phyloP scores from a whole-genome alignment of 2,888 invertebrate genomes.

The Seira musarum region DNA sequence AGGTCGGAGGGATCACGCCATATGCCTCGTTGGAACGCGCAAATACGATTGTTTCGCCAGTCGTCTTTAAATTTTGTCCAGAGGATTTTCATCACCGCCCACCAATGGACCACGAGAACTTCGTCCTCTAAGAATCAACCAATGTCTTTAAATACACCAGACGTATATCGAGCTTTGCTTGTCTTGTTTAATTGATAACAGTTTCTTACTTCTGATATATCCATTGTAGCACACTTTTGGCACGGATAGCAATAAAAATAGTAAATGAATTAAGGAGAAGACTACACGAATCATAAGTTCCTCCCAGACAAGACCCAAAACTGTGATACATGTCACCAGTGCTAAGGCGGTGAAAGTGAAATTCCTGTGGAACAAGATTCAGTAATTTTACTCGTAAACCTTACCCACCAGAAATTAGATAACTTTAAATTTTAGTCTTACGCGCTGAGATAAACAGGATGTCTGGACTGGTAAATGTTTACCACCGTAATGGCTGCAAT shows the following conservation, averaged over 20 bases:
- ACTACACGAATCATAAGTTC: slow-evolving; percentile 72
- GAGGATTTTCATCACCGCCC: slow-evolving; percentile 37
- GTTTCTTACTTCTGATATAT: slow-evolving; percentile 48
- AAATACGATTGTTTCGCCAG: slow-evolving; percentile 10
- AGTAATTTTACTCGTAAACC: not conserved
- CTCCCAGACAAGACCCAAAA: slow-evolving; percentile 60
- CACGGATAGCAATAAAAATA: slow-evolving; percentile 71
- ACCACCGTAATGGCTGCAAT: slow-evolving; percentile 75
- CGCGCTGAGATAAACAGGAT: slow-evolving; percentile 75
- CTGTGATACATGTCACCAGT: slow-evolving; percentile 52
- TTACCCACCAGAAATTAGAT: slow-evolving; percentile 60
- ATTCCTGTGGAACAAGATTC: slow-evolving; percentile 38
- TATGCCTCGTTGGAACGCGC: slow-evolving; percentile 20
- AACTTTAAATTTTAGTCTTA: too few species aligned
- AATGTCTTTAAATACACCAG: too few species aligned
- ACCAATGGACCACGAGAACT: slow-evolving; percentile 33
- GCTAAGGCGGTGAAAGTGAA: slow-evolving; percentile 56
- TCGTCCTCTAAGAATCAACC: slow-evolving; percentile 48
- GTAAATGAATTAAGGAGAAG: slow-evolving; percentile 73
- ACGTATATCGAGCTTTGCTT: too few species aligned
- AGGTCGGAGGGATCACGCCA: slow-evolving; percentile 26
- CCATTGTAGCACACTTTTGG: slow-evolving; percentile 71
- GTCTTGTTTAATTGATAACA: too few species aligned
- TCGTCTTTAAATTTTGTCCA: slow-evolving; percentile 42
- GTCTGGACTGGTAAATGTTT: slow-evolving; percentile 76